Percentiles rank a stretch among this genome's conserved stretches.
Conservation (phyloP, 2,797 vertebrate species). For the Salarias fasciatus region DNA sequence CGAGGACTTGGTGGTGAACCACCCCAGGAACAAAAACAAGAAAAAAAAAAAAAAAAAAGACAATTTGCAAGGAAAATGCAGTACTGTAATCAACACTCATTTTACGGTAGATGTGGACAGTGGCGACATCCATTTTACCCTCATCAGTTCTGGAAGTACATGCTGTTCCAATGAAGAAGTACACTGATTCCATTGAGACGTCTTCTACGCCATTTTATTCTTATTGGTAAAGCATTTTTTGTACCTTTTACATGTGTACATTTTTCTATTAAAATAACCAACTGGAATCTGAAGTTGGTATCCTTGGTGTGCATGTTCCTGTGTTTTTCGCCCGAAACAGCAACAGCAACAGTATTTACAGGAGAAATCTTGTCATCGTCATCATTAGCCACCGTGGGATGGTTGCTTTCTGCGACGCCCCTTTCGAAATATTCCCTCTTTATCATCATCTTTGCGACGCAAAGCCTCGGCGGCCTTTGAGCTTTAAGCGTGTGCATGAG, state of each 20-base stretch:
- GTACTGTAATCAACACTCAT: constrained; percentile 66
- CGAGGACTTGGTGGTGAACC: constrained; percentile 25
- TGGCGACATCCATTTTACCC: constrained; percentile 33
- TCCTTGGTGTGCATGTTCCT: constrained; percentile 15
- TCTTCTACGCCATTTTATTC: constrained; percentile 69
- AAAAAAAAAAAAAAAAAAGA: constrained; percentile 26
- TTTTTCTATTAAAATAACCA: constrained; percentile 75
- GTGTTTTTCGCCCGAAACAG: constrained; percentile 11
- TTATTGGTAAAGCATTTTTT: constrained; percentile 73
- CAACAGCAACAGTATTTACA: constrained; percentile 5
- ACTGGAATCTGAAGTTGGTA: constrained; percentile 17
- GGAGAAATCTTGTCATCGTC: constrained; percentile 1
- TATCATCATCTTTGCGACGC: constrained; percentile 57
- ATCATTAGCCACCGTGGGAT: constrained; percentile 26
- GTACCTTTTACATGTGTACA: constrained; percentile 75
- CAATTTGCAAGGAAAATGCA: constrained; percentile 28
- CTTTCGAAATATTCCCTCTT: constrained; percentile 43
- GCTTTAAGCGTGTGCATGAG: constrained; percentile 23
- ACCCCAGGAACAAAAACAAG: no score
- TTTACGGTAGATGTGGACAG: constrained; percentile 53
- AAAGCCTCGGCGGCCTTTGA: constrained; percentile 61
- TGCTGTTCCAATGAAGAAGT: constrained; percentile 51
- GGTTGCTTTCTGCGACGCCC: constrained; percentile 53
- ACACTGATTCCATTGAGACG: constrained; percentile 63
- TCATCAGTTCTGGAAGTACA: constrained; percentile 57